Conservation (phyloP, 2,113 vertebrate genomes). For the Mesocricetus auratus region DNA sequence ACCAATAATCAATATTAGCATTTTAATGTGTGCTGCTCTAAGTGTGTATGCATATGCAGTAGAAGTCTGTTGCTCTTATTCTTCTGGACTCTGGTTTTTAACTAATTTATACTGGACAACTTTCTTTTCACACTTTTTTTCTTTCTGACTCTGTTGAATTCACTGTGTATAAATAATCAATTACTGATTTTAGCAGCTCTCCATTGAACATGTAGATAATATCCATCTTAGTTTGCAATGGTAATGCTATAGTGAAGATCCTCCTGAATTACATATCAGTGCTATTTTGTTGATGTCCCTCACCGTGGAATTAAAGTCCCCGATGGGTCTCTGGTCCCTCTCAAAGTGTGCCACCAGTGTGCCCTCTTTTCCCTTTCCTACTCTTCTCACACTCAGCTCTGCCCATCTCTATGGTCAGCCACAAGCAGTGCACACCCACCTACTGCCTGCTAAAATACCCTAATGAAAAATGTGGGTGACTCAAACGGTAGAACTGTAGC, state of each 20-base stretch:
- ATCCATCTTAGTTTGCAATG: not conserved
- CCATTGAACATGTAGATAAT: not conserved
- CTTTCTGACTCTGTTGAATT: conserved; percentile 12
- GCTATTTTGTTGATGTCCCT: not conserved
- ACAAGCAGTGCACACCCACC: not conserved
- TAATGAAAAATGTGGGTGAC: not conserved
- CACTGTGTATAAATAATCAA: conserved; percentile 20
- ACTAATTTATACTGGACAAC: conserved; percentile 45
- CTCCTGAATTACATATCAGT: not conserved
- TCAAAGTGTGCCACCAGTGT: not conserved
- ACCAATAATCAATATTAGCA: conserved; percentile 4
- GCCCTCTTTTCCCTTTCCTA: not conserved
- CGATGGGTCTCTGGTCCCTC: not conserved
- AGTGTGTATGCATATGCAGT: not conserved
- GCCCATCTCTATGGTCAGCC: not conserved
- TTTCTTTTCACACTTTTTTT: conserved; percentile 6
- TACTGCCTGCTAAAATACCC: not conserved
- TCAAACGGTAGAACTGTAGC: not conserved
- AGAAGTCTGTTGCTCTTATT: not conserved
- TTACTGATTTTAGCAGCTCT: conserved; percentile 52
- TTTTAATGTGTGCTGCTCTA: conserved; percentile 9
- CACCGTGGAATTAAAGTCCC: not conserved
- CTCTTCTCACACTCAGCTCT: not conserved
- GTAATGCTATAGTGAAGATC: not conserved
- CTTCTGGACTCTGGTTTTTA: conserved; percentile 11